Evolutionary conservation across 2,888 invertebrate genomes (phyloP), one percentile per base, ranked within the genome.

Genomic region (Himalopsyche japonica): DNA sequence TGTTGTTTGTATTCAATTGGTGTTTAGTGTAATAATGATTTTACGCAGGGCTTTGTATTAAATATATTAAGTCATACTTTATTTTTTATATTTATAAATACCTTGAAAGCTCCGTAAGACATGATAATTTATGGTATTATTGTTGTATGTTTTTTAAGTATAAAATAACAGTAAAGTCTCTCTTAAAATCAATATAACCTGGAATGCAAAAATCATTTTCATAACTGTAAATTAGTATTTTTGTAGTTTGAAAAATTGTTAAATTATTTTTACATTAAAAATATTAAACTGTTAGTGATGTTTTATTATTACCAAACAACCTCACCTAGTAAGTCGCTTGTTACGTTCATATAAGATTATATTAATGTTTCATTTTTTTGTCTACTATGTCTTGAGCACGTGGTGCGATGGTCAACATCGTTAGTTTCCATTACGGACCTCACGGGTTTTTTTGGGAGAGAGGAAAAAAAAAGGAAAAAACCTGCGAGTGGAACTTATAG

Each of bases 261-360:
- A 81, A 82, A 83, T 83, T 82, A 84, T 85, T 85, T 86, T 86
- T 85, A 80, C 80, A 83, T 81, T 82, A 86, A 84, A 80, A 70
- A 83, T 48, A 76, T 47, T 32, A 77, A 81, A 81, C 47, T 84
- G 84, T 81, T 81, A 18, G 12, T 76, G 27, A 43, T 76, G 77
- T 82, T 82, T 76, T 81, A 70, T 81, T 76, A 24, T 24, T 43
- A 15, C 15, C 3, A 43, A 3, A 8, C n/a, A n/a, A n/a, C n/a
- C n/a, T n/a, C n/a, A n/a, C n/a, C n/a, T n/a, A n/a, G n/a, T n/a
- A n/a, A n/a, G n/a, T n/a, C n/a, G n/a, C n/a, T n/a, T n/a, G n/a
- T n/a, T n/a, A n/a, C n/a, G n/a, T n/a, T n/a, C n/a, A n/a, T n/a
- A n/a, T n/a, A n/a, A n/a, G n/a, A n/a, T n/a, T n/a, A n/a, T n/a